phyloP scores from a whole-genome alignment of 2,113 vertebrate species.

The Hemicordylus capensis region DNA sequence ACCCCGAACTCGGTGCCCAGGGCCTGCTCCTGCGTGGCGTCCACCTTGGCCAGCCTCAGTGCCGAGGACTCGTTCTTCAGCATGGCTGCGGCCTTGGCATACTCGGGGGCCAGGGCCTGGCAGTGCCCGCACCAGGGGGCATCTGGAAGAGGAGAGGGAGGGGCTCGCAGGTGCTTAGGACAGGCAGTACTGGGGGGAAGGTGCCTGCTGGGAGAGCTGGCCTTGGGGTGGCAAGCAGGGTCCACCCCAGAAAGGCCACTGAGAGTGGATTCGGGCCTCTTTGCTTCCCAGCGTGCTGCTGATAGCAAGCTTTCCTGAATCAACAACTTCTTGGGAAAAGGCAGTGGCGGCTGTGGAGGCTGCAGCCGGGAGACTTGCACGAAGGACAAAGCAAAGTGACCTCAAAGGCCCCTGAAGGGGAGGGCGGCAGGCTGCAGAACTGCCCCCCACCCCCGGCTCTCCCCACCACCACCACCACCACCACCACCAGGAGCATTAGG shows the following conservation, averaged over 20 bases:
- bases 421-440: not conserved
- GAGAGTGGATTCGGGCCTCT: too few relatives aligned
- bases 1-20: constrained; percentile 83
- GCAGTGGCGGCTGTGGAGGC: not conserved
- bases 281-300: not conserved
- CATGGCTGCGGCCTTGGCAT: constrained; percentile 73
- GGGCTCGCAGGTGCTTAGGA: too few relatives aligned
- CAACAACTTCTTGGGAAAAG: not conserved
- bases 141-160: constrained; percentile 67
- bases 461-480: too few relatives aligned
- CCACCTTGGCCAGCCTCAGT: constrained; percentile 84
- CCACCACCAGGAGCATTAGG: too few relatives aligned
- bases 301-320: not conserved
- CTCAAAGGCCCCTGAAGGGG: too few relatives aligned
- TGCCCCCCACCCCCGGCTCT: too few relatives aligned
- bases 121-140: constrained; percentile 92
- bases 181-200: too few relatives aligned
- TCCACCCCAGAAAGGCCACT: too few relatives aligned
- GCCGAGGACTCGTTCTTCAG: constrained; percentile 73
- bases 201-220: too few relatives aligned
- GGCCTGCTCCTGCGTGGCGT: constrained; percentile 76
- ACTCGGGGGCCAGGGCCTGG: constrained; percentile 81
- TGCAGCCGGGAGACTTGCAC: not conserved
- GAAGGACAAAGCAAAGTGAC: not conserved
- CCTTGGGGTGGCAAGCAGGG: not conserved